Base-by-base conservation (phyloP, 2,113 vertebrate species). In the Onychorhynchus coronatus region DNA sequence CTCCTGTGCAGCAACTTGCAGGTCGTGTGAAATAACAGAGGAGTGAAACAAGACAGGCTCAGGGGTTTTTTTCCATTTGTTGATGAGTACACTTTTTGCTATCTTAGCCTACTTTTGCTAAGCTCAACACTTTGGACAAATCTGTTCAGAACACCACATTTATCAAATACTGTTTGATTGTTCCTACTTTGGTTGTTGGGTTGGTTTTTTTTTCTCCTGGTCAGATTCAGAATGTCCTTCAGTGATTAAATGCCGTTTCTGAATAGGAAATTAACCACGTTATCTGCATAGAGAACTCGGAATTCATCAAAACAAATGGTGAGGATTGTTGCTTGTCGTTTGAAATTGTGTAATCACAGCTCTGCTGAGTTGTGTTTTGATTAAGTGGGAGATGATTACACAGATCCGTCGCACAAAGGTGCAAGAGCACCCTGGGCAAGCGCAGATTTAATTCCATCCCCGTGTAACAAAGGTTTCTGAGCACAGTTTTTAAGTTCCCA, bases 321-420 rank as follows among this genome's bases (percentile, higher is more conserved):
- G 76, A 83, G 86, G 56, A 44, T 68, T 94, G 71, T 66, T 93
- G 14, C 85, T 94, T 23, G 5, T 91, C 56, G 72, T 91, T 92
- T 75, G 90, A 86, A 96, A 81, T 87, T 71, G 56, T 92, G 66
- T 94, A 95, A 94, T 96, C 92, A 94, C 56, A 71, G 83, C 77
- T 93, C 53, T 86, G 79, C 68, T 67, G 83, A 15, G 41, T 61
- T 88, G 62, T 96, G 80, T 82, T 90, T 89, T 97, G 93, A 96
- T 96, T 93, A 95, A 93, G 82, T 74, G 50, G 82, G 35, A 88
- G 68, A 59, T 93, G 88, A 87, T 96, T 97, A 90, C 76, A 86
- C 72, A 89, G 68, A 74, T 80, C 55, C 1, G 4, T 96, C 92
- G 63, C 0, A 0, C 59, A 88, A 46, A 89, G 87, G 46, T 62